A percentile compares a stretch with the other conserved stretches of the same genome.
Conservation (phyloP, 2,888 invertebrate species). For the Trachelus stipa region DNA sequence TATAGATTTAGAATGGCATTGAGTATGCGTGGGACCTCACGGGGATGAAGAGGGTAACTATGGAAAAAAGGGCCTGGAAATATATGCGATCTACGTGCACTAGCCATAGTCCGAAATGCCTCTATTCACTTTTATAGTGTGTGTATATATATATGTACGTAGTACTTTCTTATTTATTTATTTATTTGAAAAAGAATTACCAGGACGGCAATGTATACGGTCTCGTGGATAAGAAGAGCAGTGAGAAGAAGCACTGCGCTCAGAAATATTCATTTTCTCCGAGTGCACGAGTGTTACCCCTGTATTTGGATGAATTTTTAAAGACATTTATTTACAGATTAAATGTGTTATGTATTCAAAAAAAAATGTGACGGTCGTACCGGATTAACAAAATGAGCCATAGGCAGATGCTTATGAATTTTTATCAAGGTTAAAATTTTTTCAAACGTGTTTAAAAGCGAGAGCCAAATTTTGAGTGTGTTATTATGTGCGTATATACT, state of each 20-base stretch:
- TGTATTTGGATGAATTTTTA: not conserved
- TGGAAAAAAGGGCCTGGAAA: not conserved
- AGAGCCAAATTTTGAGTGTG: too few species aligned
- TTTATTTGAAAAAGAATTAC: slow-evolving; percentile 46
- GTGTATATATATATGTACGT: slow-evolving; percentile 17
- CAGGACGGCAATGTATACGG: not conserved
- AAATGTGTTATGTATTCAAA: too few species aligned
- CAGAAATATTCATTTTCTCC: not conserved
- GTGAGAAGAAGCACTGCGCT: not conserved
- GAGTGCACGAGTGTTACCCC: not conserved
- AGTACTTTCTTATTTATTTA: slow-evolving; percentile 42
- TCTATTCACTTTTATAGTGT: slow-evolving; percentile 32
- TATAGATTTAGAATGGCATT: not conserved
- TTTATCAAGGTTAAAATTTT: too few species aligned
- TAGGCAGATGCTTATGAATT: too few species aligned
- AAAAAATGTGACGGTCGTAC: too few species aligned
- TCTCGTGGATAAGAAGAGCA: not conserved
- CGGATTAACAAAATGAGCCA: too few species aligned
- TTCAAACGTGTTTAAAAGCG: too few species aligned
- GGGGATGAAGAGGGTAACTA: not conserved
- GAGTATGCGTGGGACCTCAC: not conserved
- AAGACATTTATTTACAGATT: too few species aligned
- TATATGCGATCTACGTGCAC: not conserved
- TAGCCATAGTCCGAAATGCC: slow-evolving; percentile 30
- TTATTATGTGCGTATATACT: too few species aligned